phyloP scores from a whole-genome alignment of 1,140 invertebrate genomes.

The Lasioglossum albipes region DNA sequence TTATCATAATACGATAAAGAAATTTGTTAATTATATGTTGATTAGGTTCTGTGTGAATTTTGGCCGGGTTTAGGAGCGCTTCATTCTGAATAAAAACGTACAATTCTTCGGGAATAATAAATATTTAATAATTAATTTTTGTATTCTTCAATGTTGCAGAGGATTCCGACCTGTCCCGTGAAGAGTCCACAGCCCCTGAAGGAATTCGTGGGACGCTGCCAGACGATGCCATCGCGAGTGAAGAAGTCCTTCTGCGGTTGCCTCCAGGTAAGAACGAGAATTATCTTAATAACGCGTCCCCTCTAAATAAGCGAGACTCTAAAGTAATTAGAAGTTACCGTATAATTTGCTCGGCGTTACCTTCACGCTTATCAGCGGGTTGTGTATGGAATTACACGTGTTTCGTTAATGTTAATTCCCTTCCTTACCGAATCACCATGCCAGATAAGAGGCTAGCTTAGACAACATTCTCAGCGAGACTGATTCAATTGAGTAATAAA shows the following conservation, averaged over 20 bases:
- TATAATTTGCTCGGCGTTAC: background rate
- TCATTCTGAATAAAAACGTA: background rate
- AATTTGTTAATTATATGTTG: too few species aligned
- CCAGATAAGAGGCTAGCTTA: background rate
- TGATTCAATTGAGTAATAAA: too few species aligned
- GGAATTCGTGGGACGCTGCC: conserved; percentile 78
- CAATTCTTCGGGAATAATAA: background rate
- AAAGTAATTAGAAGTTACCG: conserved; percentile 2
- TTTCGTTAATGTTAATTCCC: background rate
- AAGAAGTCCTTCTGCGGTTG: conserved; percentile 79
- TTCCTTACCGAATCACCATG: background rate
- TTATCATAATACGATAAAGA: too few species aligned
- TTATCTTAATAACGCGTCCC: conserved; percentile 10
- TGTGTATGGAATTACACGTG: background rate
- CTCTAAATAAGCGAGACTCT: background rate
- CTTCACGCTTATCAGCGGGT: background rate
- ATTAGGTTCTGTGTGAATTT: too few species aligned
- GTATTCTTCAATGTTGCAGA: conserved; percentile 66
- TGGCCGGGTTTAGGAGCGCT: background rate
- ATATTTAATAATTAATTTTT: background rate
- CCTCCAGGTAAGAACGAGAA: conserved; percentile 72
- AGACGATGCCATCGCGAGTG: conserved; percentile 79
- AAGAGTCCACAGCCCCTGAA: conserved; percentile 79
- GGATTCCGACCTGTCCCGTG: conserved; percentile 76
- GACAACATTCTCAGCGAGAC: too few species aligned